Percentiles rank a stretch among this genome's conserved stretches.
phyloP scores from a whole-genome alignment of 2,113 vertebrate genomes.

The Taurulus bubalis region DNA sequence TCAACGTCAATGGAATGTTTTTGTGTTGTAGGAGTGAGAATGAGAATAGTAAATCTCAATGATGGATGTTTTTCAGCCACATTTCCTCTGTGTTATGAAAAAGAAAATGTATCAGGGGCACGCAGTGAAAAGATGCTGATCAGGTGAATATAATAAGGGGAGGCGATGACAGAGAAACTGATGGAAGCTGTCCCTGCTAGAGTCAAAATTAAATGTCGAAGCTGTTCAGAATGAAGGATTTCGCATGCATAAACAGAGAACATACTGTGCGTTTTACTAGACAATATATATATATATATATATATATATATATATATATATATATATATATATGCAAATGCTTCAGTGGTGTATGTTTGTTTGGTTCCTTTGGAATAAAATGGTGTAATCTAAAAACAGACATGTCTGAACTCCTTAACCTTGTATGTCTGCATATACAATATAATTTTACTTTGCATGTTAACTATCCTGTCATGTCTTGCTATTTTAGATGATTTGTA shows the following conservation, averaged over 20 bases:
- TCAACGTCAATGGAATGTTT: neutral
- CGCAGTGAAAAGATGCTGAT: neutral
- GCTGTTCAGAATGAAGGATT: neutral
- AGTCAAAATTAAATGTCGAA: neutral
- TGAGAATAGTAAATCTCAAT: neutral
- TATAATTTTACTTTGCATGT: neutral
- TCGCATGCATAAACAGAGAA: neutral
- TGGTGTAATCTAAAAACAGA: conserved; percentile 10
- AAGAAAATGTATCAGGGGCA: neutral
- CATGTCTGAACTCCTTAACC: neutral
- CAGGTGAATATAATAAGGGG: neutral
- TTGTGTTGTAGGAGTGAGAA: neutral
- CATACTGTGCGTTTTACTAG: neutral
- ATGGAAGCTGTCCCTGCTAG: neutral
- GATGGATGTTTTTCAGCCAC: neutral
- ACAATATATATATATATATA: conserved; percentile 3
- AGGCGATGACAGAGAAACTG: neutral
- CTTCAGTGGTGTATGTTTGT: conserved; percentile 30
- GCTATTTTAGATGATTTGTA: neutral
- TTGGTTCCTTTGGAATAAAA: conserved; percentile 56
- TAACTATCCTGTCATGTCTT: neutral
- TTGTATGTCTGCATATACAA: neutral
- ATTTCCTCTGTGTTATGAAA: neutral
- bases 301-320: no score
- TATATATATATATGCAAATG: conserved; percentile 38